Evolutionary conservation across 2,797 vertebrate genomes (phyloP).

Genomic region (Staurois parvus): DNA sequence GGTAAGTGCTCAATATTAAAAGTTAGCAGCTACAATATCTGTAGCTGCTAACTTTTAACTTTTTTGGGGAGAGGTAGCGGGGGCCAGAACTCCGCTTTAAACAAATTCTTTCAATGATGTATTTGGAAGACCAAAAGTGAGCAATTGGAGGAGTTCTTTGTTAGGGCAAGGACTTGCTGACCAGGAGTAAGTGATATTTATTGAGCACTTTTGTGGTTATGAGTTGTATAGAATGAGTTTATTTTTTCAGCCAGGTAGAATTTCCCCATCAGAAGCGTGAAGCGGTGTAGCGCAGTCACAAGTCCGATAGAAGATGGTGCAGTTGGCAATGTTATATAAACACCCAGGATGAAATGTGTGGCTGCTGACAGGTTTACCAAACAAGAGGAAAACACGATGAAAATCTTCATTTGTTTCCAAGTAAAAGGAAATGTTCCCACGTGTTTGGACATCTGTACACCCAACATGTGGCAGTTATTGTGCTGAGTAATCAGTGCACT

Average conservation of each 20-base stretch:
- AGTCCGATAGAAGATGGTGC: slow-evolving; percentile 70
- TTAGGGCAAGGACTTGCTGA: no score
- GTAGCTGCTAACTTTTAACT: no score
- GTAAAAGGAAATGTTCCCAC: slow-evolving; percentile 78
- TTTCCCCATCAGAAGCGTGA: neutral
- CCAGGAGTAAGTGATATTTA: neutral
- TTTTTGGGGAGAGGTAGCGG: no score
- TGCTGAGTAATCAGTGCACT: slow-evolving; percentile 79
- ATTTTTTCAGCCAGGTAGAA: slow-evolving; percentile 32
- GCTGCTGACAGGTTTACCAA: slow-evolving; percentile 83
- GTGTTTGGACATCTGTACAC: slow-evolving; percentile 80
- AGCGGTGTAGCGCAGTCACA: slow-evolving; percentile 63
- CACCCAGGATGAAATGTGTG: slow-evolving; percentile 76
- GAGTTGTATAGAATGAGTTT: neutral
- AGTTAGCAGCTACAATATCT: no score
- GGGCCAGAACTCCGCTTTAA: no score
- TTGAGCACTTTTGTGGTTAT: neutral
- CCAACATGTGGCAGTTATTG: slow-evolving; percentile 84
- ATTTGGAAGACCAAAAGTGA: no score
- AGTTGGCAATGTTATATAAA: slow-evolving; percentile 79
- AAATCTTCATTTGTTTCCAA: slow-evolving; percentile 78
- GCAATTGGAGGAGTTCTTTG: no score
- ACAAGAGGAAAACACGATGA: slow-evolving; percentile 71
- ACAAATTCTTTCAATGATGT: no score
- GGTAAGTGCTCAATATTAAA: no score